phyloP scores from a whole-genome alignment of 1,140 invertebrate species.

The Phymastichus coffea region DNA sequence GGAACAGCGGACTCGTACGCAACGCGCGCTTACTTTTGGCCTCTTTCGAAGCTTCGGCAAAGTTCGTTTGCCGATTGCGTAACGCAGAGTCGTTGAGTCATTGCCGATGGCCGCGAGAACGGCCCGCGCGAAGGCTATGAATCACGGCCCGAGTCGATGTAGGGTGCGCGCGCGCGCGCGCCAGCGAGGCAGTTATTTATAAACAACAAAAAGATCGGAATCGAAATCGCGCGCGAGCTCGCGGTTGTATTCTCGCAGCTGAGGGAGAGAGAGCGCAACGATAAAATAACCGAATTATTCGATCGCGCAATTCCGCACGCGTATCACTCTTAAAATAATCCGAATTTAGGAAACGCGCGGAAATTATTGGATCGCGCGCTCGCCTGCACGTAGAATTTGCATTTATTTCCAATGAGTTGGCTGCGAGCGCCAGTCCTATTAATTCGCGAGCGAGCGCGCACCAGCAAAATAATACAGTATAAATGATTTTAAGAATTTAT shows the following conservation, averaged over 20 bases:
- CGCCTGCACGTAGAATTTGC: constrained; percentile 23
- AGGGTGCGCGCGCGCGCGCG: neutral
- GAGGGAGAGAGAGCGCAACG: neutral
- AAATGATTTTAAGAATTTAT: constrained; percentile 30
- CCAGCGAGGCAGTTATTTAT: constrained; percentile 15
- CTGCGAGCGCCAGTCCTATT: constrained; percentile 6
- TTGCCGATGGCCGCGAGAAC: too few relatives aligned
- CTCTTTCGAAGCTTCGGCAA: too few relatives aligned
- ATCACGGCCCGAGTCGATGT: neutral
- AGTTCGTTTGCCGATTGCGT: too few relatives aligned
- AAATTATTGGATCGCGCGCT: neutral
- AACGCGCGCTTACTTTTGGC: too few relatives aligned
- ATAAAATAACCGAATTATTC: constrained; percentile 25
- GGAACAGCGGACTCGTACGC: too few relatives aligned
- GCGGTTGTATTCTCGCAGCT: too few relatives aligned
- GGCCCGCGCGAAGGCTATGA: too few relatives aligned
- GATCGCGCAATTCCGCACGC: neutral
- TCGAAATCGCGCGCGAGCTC: constrained; percentile 5
- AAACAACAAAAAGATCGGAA: constrained; percentile 8
- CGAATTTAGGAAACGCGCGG: constrained; percentile 18
- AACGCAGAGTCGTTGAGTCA: too few relatives aligned
- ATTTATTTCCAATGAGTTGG: constrained; percentile 25
- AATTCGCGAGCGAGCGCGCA: constrained; percentile 16
- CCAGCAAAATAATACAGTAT: constrained; percentile 26
- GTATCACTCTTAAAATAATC: constrained; percentile 23